A percentile compares a stretch with the other conserved stretches of the same genome.
These are phyloP conservation scores for Psilanteris sp. DNA, from an alignment of 1,140 invertebrate species.

Conservation along the genomic window DNA sequence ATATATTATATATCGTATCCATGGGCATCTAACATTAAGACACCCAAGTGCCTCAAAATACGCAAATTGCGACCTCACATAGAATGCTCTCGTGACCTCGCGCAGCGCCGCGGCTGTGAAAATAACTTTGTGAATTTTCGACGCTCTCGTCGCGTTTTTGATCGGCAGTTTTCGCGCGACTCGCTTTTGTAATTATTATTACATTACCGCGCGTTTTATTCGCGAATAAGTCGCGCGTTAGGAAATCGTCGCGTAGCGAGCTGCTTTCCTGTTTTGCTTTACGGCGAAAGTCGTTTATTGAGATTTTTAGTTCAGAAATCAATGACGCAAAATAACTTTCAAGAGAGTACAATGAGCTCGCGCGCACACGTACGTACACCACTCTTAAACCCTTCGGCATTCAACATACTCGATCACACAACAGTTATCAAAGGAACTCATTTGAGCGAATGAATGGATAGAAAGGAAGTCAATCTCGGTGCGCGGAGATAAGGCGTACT, in stretches of 20 bases:
- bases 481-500: slow-evolving; percentile 78
- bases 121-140: too few species aligned
- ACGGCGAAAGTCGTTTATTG: slow-evolving; percentile 55
- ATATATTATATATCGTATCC: too few species aligned
- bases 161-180: too few species aligned
- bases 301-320: slow-evolving; percentile 60
- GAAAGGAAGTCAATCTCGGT: slow-evolving; percentile 81
- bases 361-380: slow-evolving; percentile 62
- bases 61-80: too few species aligned
- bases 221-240: slow-evolving; percentile 18
- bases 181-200: slow-evolving; percentile 34
- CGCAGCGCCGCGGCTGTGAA: too few species aligned
- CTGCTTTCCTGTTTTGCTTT: slow-evolving; percentile 45
- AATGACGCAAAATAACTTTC: slow-evolving; percentile 66
- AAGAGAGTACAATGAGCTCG: slow-evolving; percentile 63
- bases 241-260: too few species aligned
- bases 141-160: too few species aligned
- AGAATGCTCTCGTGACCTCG: too few species aligned
- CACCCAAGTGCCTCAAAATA: too few species aligned
- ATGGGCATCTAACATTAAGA: too few species aligned
- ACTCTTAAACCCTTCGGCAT: slow-evolving; percentile 77
- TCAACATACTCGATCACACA: slow-evolving; percentile 80
- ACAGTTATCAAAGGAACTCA: slow-evolving; percentile 81
- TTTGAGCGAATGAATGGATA: slow-evolving; percentile 80
- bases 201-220: slow-evolving; percentile 34